phyloP scores from a whole-genome alignment of 2,797 vertebrate species.

The Taeniopygia guttata region DNA sequence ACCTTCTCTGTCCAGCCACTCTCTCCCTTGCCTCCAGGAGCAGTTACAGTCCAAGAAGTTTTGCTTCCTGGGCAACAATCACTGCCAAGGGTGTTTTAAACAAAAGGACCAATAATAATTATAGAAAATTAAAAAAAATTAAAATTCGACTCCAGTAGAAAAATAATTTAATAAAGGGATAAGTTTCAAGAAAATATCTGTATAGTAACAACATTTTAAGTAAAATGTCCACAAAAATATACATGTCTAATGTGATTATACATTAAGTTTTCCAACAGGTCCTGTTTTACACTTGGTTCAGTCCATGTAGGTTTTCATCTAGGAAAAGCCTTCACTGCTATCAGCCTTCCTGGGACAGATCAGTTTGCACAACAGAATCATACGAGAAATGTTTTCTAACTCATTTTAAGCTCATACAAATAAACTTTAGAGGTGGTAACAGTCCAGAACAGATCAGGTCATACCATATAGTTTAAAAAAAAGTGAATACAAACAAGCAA shows the following conservation, averaged over 20 bases:
- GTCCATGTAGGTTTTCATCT: not conserved
- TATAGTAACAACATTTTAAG: constrained; percentile 57
- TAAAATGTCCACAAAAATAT: constrained; percentile 62
- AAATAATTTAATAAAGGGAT: constrained; percentile 71
- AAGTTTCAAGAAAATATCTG: constrained; percentile 66
- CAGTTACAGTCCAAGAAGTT: not conserved
- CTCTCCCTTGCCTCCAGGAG: not conserved
- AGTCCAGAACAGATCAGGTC: constrained; percentile 10
- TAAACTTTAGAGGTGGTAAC: not conserved
- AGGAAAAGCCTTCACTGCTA: not conserved
- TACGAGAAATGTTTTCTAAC: not conserved
- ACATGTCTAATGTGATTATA: constrained; percentile 36
- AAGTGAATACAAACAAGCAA: not conserved
- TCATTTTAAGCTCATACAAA: constrained; percentile 22
- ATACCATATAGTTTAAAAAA: not conserved
- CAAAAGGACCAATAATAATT: not conserved
- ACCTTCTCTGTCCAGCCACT: not conserved
- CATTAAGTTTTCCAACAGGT: constrained; percentile 15
- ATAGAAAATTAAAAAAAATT: not conserved
- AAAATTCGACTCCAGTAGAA: constrained; percentile 60
- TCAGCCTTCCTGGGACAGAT: not conserved
- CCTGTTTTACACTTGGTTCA: constrained; percentile 22
- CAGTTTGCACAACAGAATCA: constrained; percentile 12
- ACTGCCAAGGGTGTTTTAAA: not conserved
- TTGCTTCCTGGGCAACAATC: not conserved